Conservation (phyloP, 2,797 vertebrate species). For the Amblyopsis hoosieri region DNA sequence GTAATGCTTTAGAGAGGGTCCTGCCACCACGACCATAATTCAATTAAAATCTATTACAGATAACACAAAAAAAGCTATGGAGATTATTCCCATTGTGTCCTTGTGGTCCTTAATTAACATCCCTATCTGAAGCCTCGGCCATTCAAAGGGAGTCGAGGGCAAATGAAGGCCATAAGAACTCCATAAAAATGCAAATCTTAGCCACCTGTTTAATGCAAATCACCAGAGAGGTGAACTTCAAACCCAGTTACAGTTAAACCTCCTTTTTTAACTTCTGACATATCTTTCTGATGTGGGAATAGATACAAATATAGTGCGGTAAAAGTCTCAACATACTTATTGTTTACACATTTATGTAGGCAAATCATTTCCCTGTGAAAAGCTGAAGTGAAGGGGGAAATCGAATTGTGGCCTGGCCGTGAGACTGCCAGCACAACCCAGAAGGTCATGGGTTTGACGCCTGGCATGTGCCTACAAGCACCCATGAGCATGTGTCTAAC, state of each 20-base stretch:
- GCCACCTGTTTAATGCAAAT: constrained; percentile 67
- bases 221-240: constrained; percentile 38
- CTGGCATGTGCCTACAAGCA: too few species aligned
- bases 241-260: constrained; percentile 45
- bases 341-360: background rate
- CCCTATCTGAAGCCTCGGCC: constrained; percentile 59
- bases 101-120: constrained; percentile 68
- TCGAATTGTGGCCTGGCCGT: too few species aligned
- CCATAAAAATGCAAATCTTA: constrained; percentile 76
- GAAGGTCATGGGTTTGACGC: too few species aligned
- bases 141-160: constrained; percentile 63
- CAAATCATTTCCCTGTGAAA: too few species aligned
- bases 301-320: constrained; percentile 10
- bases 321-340: background rate
- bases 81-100: constrained; percentile 67
- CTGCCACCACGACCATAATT: constrained; percentile 54
- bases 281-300: constrained; percentile 7
- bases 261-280: constrained; percentile 12
- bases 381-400: too few species aligned
- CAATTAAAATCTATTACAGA: constrained; percentile 65
- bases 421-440: too few species aligned
- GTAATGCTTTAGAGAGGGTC: constrained; percentile 21
- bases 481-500: too few species aligned
- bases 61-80: constrained; percentile 57
- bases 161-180: constrained; percentile 61